Base-by-base conservation (phyloP, 2,797 vertebrate genomes). In the Phylloscopus collybita region DNA sequence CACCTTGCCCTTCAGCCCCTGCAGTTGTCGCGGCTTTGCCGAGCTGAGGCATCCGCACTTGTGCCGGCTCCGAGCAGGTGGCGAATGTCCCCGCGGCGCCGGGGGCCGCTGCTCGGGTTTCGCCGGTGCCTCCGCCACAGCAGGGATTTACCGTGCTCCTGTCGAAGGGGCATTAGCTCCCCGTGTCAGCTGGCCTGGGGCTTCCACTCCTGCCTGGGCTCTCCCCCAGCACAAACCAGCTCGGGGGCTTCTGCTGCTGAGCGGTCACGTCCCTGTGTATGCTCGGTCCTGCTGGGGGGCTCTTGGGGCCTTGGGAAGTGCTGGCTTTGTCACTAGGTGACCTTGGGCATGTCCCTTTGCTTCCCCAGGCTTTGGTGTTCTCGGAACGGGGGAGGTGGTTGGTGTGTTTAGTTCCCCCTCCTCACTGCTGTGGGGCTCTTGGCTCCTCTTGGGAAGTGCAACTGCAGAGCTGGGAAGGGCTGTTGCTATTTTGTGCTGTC, bases 41-140 rank as follows among this genome's bases (percentile, higher is more conserved):
- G 26, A 72, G 60, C 91, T n/a, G 75, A 80, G 94, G 91, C 88
- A 92, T 94, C 88, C 5, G 10, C 95, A 90, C 94, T 96, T 83
- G 92, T 42, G 91, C 83, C 0, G 2, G 32, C 80, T 61, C 3
- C 1, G 80, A 96, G 95, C 95, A 96, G 95, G 94, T 94, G 94
- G 92, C 83, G 13, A 3, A 3, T 59, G 91, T 50, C 88, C 90
- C 81, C 18, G 2, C 40, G 21, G 83, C 6, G 1, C 14, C 19
- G 71, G 84, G 83, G 90, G 87, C 74, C 25, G 1, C 80, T 6
- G 88, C 86, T 95, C 32, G 15, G 64, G 86, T 96, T 96, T 95
- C 75, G 1, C 47, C 4, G 18, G n/a, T 21, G 83, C 76, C 76
- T 70, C 18, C 0, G 8, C 66, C 87, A 11, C 5, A 5, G 61